A percentile compares a stretch with the other conserved stretches of the same genome.
Evolutionary conservation across 2,888 invertebrate genomes (phyloP).

Genomic region (Apotomis turbidana): DNA sequence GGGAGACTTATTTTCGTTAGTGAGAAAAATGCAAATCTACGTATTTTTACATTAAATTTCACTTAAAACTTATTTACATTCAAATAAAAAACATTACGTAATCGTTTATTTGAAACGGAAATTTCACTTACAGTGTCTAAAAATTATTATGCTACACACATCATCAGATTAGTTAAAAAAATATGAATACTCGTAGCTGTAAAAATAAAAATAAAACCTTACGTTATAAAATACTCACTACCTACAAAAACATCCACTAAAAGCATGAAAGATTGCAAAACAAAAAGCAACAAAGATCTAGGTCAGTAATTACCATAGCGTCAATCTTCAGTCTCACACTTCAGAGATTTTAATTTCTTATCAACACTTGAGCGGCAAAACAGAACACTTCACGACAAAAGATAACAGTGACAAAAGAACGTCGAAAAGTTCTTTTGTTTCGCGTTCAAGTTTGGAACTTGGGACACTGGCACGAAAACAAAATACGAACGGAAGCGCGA

Average conservation of each 20-base stretch:
- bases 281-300: slow-evolving; percentile 27
- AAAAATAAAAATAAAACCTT: not conserved
- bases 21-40: too few species aligned
- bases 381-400: slow-evolving; percentile 45
- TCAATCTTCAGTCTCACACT: slow-evolving; percentile 33
- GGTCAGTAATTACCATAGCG: slow-evolving; percentile 41
- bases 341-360: slow-evolving; percentile 41
- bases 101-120: too few species aligned
- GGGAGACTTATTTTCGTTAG: too few species aligned
- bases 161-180: too few species aligned
- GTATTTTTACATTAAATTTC: too few species aligned
- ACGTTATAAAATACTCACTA: not conserved
- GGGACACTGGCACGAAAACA: slow-evolving; percentile 32
- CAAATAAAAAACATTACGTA: too few species aligned
- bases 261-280: slow-evolving; percentile 6
- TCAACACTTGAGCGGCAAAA: slow-evolving; percentile 45
- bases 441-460: slow-evolving; percentile 43
- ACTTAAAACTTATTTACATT: too few species aligned
- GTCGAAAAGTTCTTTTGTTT: slow-evolving; percentile 43
- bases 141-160: too few species aligned
- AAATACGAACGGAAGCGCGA: slow-evolving; percentile 19
- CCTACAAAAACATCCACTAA: slow-evolving; percentile 12
- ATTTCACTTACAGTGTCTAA: too few species aligned
- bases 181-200: too few species aligned
- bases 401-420: slow-evolving; percentile 43